These are phyloP conservation scores for Hyles vespertilio DNA, from an alignment of 1,140 invertebrate genomes.

Conservation along the genomic window DNA sequence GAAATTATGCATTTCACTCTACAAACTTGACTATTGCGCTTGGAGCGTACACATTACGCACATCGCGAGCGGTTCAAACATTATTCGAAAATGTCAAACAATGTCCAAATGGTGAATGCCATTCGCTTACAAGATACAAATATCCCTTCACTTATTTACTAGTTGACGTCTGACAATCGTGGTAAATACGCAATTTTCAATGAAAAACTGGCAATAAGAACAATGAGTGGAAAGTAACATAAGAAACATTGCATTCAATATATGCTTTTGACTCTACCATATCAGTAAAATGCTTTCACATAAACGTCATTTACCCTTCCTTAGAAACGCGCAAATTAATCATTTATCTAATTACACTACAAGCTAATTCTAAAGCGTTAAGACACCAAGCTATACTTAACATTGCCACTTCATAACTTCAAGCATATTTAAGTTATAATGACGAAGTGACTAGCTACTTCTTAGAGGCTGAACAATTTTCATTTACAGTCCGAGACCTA, in stretches of 20 bases:
- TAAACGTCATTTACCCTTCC: slow-evolving; percentile 8
- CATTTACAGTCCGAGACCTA: background rate
- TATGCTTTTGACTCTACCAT: slow-evolving; percentile 13
- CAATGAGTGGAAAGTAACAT: slow-evolving; percentile 39
- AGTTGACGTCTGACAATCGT: slow-evolving; percentile 9
- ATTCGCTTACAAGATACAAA: slow-evolving; percentile 1
- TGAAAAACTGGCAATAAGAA: slow-evolving; percentile 26
- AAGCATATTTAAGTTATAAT: slow-evolving; percentile 4
- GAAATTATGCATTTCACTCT: background rate
- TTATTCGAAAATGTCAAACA: slow-evolving; percentile 39
- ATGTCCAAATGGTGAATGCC: slow-evolving; percentile 56
- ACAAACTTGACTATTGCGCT: no score
- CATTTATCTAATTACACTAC: slow-evolving; percentile 21
- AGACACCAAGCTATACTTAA: slow-evolving; percentile 18
- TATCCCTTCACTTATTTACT: slow-evolving; percentile 10
- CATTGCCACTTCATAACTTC: slow-evolving; percentile 8
- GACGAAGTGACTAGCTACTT: slow-evolving; percentile 8
- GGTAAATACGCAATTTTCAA: slow-evolving; percentile 17
- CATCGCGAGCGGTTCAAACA: no score
- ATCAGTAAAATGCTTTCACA: slow-evolving; percentile 19
- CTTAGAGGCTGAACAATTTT: background rate
- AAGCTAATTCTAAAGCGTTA: slow-evolving; percentile 21
- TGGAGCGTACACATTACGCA: no score
- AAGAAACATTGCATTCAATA: slow-evolving; percentile 22
- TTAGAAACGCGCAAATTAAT: slow-evolving; percentile 14